Evolutionary conservation across 2,113 vertebrate genomes (phyloP).

Genomic region (Nipponia nippon): DNA sequence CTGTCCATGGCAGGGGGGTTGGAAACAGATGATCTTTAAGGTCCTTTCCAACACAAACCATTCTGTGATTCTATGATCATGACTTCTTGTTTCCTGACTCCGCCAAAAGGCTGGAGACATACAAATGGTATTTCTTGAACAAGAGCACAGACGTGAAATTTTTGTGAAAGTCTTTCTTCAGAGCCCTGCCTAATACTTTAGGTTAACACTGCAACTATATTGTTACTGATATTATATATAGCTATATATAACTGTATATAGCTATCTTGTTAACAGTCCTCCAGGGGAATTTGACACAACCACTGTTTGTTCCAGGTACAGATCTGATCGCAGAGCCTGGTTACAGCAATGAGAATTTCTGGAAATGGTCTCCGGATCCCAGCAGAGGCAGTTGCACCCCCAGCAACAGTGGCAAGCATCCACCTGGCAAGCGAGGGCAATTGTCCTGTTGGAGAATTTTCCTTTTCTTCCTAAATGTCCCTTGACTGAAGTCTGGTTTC

Average conservation of each 20-base stretch:
- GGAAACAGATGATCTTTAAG: too few relatives aligned
- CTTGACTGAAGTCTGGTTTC: background rate
- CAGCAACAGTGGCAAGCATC: background rate
- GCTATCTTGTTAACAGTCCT: background rate
- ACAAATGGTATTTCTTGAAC: background rate
- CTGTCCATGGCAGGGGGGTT: too few relatives aligned
- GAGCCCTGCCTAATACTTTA: background rate
- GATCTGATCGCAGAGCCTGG: background rate
- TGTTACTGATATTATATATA: fast-evolving
- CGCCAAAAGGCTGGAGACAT: background rate
- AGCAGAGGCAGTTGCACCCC: background rate
- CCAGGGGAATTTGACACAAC: background rate
- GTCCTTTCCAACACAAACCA: too few relatives aligned
- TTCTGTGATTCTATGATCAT: background rate
- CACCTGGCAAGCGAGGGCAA: background rate
- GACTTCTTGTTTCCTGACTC: background rate
- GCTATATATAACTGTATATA: background rate
- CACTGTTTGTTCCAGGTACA: background rate
- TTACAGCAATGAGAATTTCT: background rate
- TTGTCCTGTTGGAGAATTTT: background rate
- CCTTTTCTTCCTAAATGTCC: background rate
- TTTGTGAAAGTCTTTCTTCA: background rate
- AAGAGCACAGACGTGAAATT: background rate
- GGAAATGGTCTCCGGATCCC: background rate
- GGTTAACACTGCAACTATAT: background rate